A percentile compares a stretch with the other conserved stretches of the same genome.
Evolutionary conservation across 2,113 vertebrate genomes (phyloP).

Genomic region (Spermophilus dauricus): DNA sequence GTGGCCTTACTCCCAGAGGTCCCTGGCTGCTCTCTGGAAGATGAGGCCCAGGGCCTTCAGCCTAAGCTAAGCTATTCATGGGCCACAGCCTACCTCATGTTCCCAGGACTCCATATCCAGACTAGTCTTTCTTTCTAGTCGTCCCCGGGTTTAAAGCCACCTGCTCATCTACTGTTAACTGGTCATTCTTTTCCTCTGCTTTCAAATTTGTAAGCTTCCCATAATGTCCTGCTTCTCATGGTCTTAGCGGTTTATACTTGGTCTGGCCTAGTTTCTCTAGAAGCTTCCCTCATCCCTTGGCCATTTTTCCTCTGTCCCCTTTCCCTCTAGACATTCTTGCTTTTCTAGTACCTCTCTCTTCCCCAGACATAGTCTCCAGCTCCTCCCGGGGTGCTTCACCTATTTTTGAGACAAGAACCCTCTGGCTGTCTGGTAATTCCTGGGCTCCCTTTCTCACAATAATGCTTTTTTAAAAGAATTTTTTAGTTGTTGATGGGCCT

Average conservation of each 20-base stretch:
- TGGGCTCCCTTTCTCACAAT: not conserved
- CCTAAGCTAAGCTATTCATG: not conserved
- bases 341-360: not conserved
- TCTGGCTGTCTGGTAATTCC: not conserved
- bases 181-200: not conserved
- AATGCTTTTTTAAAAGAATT: not conserved
- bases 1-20: not conserved
- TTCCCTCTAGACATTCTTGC: not conserved
- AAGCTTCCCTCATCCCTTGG: not conserved
- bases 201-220: not conserved
- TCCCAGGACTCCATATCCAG: not conserved
- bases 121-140: not conserved
- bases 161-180: not conserved
- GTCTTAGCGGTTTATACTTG: not conserved
- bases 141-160: not conserved
- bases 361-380: not conserved
- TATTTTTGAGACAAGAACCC: not conserved
- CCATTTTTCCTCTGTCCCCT: not conserved
- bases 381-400: not conserved
- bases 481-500: too few species aligned
- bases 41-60: not conserved
- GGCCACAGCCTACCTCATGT: too few species aligned
- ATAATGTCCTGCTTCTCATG: not conserved
- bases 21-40: not conserved
- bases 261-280: not conserved